Evolutionary conservation across 2,113 vertebrate species (phyloP), one percentile per base, ranked within the genome.

Genomic region (Macroglossus sobrinus): DNA sequence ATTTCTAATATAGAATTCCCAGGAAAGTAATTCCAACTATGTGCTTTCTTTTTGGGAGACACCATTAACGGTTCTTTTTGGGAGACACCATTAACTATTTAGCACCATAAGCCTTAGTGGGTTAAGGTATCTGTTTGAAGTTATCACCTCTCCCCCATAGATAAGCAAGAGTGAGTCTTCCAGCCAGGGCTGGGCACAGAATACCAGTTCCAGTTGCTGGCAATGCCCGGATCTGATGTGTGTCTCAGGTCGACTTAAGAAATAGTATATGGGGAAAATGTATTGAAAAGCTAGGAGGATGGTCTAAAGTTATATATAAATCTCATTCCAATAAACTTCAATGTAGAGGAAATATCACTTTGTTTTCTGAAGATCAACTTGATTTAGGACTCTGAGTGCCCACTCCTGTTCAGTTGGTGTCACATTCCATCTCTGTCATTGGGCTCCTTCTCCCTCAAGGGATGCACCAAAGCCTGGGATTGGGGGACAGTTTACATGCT

Each of bases 21-120:
- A 18, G 69, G 59, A 80, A 74, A 92, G 69, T 33, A 0, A 10
- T 47, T n/a, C n/a, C 84, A 64, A 53, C 26, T 61, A 19, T 38
- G 66, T 69, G 53, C 9, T 80, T 81, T 85, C 64, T 18, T 90
- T 33, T 74, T 61, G 84, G 57, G n/a, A 89, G 38, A 87, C 5
- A 57, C 22, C 3, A 28, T 85, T 45, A 76, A 43, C 47, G 45
- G 2, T 43, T 30, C 40, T 18, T 90, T 33, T 74, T 61, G 84
- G 57, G n/a, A 89, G 38, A 87, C 5, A 57, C 22, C 3, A 28
- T 47, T 57, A 82, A 50, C 21, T n/a, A 18, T 72, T 71, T 47
- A 81, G 55, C 30, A 30, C 8, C 16, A 21, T 43, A 33, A 55
- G 8, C 3, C 47, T 89, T 38, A 16, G 74, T 66, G n/a, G 95